Percentiles rank a stretch among this genome's conserved stretches.
Evolutionary conservation across 2,797 vertebrate species (phyloP).

Genomic region (Schizopygopsis malacanthus): DNA sequence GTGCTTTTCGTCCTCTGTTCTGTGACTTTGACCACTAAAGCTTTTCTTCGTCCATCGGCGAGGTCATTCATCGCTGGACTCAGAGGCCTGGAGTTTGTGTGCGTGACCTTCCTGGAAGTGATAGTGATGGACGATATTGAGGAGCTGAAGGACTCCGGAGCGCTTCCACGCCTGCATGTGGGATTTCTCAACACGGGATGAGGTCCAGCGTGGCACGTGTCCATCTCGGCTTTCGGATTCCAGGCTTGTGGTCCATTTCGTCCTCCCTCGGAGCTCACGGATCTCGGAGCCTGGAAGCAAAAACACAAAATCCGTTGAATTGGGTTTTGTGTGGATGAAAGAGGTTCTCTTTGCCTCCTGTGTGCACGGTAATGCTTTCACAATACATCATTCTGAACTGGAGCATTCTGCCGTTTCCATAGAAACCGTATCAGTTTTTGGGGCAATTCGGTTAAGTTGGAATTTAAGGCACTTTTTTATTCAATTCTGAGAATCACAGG

Average conservation of each 20-base stretch:
- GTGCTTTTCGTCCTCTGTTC: conserved; percentile 59
- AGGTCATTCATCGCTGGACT: conserved; percentile 35
- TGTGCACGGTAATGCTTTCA: conserved; percentile 7
- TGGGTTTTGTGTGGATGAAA: conserved; percentile 48
- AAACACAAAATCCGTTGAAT: conserved; percentile 47
- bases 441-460: conserved; percentile 52
- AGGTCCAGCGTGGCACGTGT: conserved; percentile 19
- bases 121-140: conserved; percentile 89
- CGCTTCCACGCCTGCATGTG: conserved; percentile 49
- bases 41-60: conserved; percentile 64
- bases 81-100: conserved; percentile 48
- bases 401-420: conserved; percentile 43
- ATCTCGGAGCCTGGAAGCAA: conserved; percentile 44
- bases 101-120: conserved; percentile 82
- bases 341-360: conserved; percentile 38
- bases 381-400: conserved; percentile 39
- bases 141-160: conserved; percentile 34
- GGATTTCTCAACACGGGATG: conserved; percentile 38
- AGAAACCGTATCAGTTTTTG: conserved; percentile 49
- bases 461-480: conserved; percentile 56
- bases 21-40: conserved; percentile 67
- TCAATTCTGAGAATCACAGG: conserved; percentile 48
- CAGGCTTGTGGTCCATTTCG: conserved; percentile 35
- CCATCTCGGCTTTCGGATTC: conserved; percentile 22
- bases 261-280: conserved; percentile 28